phyloP scores from a whole-genome alignment of 2,113 vertebrate species.

The Cisticola juncidis region DNA sequence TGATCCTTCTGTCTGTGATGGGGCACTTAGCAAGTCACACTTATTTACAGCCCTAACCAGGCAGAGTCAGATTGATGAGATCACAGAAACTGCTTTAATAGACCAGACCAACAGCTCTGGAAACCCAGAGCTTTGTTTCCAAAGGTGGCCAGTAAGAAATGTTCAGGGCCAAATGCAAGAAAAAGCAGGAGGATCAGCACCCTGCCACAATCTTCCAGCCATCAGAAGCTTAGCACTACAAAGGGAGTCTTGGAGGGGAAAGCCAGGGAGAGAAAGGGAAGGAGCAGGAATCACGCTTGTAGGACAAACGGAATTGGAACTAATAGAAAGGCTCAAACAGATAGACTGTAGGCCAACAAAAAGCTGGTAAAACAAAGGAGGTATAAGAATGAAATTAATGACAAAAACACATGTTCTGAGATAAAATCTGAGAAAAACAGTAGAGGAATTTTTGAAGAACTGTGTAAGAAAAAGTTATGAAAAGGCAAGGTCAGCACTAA shows the following conservation, averaged over 20 bases:
- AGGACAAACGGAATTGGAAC: neutral
- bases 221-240: neutral
- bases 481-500: neutral
- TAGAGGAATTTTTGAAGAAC: slow-evolving; percentile 25
- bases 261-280: accelerated
- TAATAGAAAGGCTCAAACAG: neutral
- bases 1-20: neutral
- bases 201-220: neutral
- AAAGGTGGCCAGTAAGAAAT: neutral
- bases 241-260: neutral
- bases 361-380: slow-evolving; percentile 19
- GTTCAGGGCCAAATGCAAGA: neutral
- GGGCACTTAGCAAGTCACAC: neutral
- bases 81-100: neutral
- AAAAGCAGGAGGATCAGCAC: neutral
- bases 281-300: neutral
- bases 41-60: neutral
- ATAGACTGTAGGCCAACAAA: neutral
- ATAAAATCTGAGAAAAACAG: slow-evolving; percentile 41
- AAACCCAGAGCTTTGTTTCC: neutral
- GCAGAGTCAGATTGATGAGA: neutral
- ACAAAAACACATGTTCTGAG: slow-evolving; percentile 23
- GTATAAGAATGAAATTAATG: neutral
- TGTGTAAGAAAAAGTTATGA: neutral
- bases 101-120: neutral